Base-by-base conservation (phyloP, 2,888 invertebrate genomes). In the Prosopocoilus inquinatus region DNA sequence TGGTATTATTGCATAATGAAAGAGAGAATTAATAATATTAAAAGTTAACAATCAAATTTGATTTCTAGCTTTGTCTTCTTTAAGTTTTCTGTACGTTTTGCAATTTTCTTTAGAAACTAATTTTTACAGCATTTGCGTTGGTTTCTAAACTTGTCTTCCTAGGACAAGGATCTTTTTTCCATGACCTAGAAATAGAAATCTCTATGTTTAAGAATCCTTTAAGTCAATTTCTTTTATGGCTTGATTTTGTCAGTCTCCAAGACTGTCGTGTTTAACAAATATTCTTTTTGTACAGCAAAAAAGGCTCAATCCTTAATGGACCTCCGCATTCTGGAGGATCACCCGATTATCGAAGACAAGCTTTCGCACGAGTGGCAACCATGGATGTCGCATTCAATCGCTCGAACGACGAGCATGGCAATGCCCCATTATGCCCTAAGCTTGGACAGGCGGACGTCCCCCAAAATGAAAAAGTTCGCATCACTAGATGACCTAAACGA, bases 261-360 rank as follows among this genome's bases (percentile, higher is more conserved):
- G 5, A 28, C 20, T 28, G 5, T n/a, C n/a, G n/a, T 28, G 20
- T 28, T 28, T 28, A 28, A 28, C 3, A 28, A 5, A 28, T 28
- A 1, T 28, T 7, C 20, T 28, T 28, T 28, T 28, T 28, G 5
- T 69, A 28, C 57, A 76, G 76, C 65, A 9, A 76, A 75, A 61
- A 75, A 75, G 60, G 64, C 76, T 0, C 76, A 77, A 59, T 78
- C 77, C 0, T 63, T 78, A 53, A 72, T 77, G 70, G 78, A 78
- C 53, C 65, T 78, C 3, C 66, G 78, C 28, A 63, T 67, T 32
- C 57, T 74, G 2, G 71, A 74, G 49, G 72, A 70, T 16, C 20
- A 51, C 43, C 56, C 51, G 4, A 34, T 57, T 3, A 51, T 64
- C 15, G 61, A 63, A 33, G 68, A 71, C 35, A 68, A 69, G 55